Evolutionary conservation across 2,888 invertebrate species (phyloP).

Genomic region (Trichacis sp.): DNA sequence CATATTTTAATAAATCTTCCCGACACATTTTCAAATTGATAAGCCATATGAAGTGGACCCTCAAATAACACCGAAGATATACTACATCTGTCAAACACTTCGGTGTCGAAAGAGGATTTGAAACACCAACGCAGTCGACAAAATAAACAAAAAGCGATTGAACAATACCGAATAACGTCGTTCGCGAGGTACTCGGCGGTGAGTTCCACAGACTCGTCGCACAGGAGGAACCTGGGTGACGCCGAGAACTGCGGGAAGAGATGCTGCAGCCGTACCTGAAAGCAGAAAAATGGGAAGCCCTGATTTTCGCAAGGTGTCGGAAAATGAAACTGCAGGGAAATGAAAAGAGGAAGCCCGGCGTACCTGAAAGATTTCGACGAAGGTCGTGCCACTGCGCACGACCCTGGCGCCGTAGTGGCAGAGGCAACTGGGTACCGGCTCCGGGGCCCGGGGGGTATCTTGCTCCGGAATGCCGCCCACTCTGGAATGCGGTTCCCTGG

Average conservation of each 20-base stretch:
- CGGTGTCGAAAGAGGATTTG: too few species aligned
- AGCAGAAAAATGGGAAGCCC: too few species aligned
- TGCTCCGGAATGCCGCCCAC: conserved; percentile 68
- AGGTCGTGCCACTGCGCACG: conserved; percentile 61
- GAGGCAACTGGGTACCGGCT: conserved; percentile 54
- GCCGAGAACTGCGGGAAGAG: conserved; percentile 62
- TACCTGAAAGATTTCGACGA: conserved; percentile 66
- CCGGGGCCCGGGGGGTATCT: conserved; percentile 58
- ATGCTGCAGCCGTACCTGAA: conserved; percentile 63
- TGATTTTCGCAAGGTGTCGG: too few species aligned
- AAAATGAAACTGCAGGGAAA: too few species aligned
- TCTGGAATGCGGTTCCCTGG: conserved; percentile 65
- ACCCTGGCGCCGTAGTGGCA: conserved; percentile 63
- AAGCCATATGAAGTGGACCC: too few species aligned
- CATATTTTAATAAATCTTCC: too few species aligned
- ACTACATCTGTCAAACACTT: too few species aligned
- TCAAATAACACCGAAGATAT: too few species aligned
- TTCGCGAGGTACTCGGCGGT: conserved; percentile 63
- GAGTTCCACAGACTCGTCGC: conserved; percentile 61
- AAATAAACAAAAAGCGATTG: too few species aligned
- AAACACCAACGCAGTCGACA: too few species aligned
- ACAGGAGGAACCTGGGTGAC: conserved; percentile 53
- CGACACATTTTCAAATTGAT: too few species aligned
- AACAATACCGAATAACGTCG: conserved; percentile 59
- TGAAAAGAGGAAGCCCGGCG: too few species aligned